Conservation (phyloP, 1,140 invertebrate species). For the Leptonema lineaticorne region DNA sequence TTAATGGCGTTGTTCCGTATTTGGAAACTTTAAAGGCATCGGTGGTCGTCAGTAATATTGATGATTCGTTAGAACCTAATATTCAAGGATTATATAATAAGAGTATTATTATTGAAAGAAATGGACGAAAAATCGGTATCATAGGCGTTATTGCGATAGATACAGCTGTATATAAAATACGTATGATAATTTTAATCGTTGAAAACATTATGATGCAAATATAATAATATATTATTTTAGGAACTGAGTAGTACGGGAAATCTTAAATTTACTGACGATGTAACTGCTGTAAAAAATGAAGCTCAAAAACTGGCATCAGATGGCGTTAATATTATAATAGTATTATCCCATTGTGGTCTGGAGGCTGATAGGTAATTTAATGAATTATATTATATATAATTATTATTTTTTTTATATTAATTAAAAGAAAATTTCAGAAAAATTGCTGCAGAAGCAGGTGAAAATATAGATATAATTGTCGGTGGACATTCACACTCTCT, state of each 20-base stretch:
- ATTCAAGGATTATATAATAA: conserved; percentile 63
- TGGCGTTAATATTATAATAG: conserved; percentile 75
- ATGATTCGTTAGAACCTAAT: conserved; percentile 68
- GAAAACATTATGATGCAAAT: neutral
- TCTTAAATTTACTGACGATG: conserved; percentile 67
- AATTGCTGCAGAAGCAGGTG: conserved; percentile 65
- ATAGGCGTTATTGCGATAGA: conserved; percentile 77
- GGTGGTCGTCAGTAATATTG: conserved; percentile 76
- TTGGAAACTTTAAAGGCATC: conserved; percentile 63
- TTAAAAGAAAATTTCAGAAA: conserved; percentile 44
- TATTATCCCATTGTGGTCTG: conserved; percentile 76
- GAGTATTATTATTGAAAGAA: conserved; percentile 60
- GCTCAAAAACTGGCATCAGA: conserved; percentile 60
- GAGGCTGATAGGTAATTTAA: conserved; percentile 59
- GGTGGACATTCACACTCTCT: conserved; percentile 87
- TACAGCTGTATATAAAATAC: conserved; percentile 61
- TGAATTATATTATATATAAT: neutral
- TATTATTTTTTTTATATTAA: neutral
- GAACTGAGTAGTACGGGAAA: conserved; percentile 61
- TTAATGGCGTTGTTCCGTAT: conserved; percentile 74
- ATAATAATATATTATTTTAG: conserved; percentile 45
- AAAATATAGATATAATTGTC: conserved; percentile 76
- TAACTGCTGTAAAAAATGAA: conserved; percentile 65
- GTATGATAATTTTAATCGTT: neutral
- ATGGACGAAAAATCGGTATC: conserved; percentile 71